These are phyloP conservation scores for Drosophila infuscata DNA, from an alignment of 2,888 invertebrate genomes.

Conservation along the genomic window DNA sequence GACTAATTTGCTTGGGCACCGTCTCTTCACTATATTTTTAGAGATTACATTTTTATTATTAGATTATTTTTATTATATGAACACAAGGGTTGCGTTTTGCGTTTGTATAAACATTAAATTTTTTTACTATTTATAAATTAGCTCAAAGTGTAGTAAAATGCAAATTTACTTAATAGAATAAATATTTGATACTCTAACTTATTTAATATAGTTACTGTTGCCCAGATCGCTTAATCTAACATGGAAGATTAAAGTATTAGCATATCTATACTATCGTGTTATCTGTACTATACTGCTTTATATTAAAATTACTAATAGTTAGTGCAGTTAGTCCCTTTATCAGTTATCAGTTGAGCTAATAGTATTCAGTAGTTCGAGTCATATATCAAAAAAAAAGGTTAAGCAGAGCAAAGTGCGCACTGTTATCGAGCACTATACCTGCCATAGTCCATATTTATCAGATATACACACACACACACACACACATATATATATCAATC, in stretches of 20 bases:
- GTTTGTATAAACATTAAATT: too few relatives aligned
- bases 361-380: slow-evolving; percentile 12
- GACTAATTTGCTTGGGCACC: slow-evolving; percentile 29
- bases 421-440: slow-evolving; percentile 19
- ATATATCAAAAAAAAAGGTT: slow-evolving; percentile 21
- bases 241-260: too few relatives aligned
- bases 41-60: slow-evolving; percentile 20
- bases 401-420: not conserved
- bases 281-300: too few relatives aligned
- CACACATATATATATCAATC: slow-evolving; percentile 33
- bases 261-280: too few relatives aligned
- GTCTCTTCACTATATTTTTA: not conserved
- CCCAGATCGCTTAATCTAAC: too few relatives aligned
- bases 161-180: not conserved
- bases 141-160: not conserved
- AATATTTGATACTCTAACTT: not conserved
- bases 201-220: not conserved
- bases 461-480: not conserved
- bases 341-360: slow-evolving; percentile 30
- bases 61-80: not conserved
- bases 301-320: slow-evolving; percentile 2
- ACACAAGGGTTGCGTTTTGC: not conserved
- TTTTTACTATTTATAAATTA: not conserved
- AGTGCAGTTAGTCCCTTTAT: slow-evolving; percentile 1
- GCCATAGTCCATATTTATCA: slow-evolving; percentile 15